Base-by-base conservation (phyloP, 2,888 invertebrate genomes). In the Schrankia costaestrigalis region DNA sequence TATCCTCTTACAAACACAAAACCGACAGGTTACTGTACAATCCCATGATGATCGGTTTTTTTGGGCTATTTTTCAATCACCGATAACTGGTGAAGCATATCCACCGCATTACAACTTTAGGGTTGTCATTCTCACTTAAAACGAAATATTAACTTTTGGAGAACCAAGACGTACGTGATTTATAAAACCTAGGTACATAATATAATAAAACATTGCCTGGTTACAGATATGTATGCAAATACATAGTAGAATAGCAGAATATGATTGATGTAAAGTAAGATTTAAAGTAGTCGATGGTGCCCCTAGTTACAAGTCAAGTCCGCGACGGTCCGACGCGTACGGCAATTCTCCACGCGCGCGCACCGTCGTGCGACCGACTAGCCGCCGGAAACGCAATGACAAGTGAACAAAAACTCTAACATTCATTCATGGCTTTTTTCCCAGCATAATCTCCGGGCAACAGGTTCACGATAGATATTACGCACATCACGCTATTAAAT, bases 301-400 rank as follows among this genome's bases (percentile, higher is more conserved):
- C 66, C 64, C 66, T 62, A 46, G 26, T 33, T 34, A 30, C 8
- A 36, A 53, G 40, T 35, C 56, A 58, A 52, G 61, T 64, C 67
- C 65, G 56, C 63, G 55, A 54, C 80, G 78, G 53, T 78, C 80
- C 81, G 67, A 75, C 71, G 84, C 86, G 86, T 86, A 79, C 78
- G 64, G 42, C 82, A 72, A 87, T 87, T 87, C 81, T 75, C 76
- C 82, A 87, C 84, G 86, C 78, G 70, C 67, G 64, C 60, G 35
- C 59, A 49, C 46, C 52, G 64, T 69, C 71, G 71, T 72, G 71
- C 71, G 72, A 71, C 73, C 71, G 62, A 47, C 62, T 71, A 60
- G 61, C 63, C 67, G 71, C 82, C 85, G 86, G 86, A 86, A 86
- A 84, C 77, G 65, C 71, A 82, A 71, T 73, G 82, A 84, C 85